Conservation (phyloP, 2,797 vertebrate genomes). For the Crocodylus rhombifer region DNA sequence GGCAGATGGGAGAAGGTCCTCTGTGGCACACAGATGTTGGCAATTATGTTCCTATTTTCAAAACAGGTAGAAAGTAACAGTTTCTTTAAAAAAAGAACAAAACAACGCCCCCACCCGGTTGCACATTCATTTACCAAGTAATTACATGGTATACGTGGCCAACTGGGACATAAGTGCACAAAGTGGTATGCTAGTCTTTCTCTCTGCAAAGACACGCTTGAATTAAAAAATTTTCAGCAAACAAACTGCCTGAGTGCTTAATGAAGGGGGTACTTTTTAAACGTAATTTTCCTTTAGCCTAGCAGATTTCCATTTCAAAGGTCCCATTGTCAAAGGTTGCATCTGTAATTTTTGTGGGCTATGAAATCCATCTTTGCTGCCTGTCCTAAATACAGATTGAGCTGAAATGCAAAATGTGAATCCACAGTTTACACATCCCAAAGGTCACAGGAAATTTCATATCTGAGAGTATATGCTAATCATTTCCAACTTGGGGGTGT, state of each 20-base stretch:
- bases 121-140: not conserved
- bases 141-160: not conserved
- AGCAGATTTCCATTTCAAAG: not conserved
- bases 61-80: not conserved
- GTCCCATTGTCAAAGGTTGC: not conserved
- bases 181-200: not conserved
- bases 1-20: not conserved
- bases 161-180: not conserved
- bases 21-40: not conserved
- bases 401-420: constrained; percentile 17
- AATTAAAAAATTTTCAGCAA: not conserved
- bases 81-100: not conserved
- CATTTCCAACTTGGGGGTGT: not conserved
- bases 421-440: not conserved
- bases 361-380: not conserved
- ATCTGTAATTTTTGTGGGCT: not conserved
- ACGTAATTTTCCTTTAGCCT: not conserved
- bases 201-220: not conserved
- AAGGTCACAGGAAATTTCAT: not conserved
- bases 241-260: not conserved
- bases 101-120: not conserved
- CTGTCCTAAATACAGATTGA: not conserved
- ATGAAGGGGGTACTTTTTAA: not conserved
- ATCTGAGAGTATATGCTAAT: not conserved
- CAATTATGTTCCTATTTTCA: not conserved